These are phyloP conservation scores for Chloropsis hardwickii DNA, from an alignment of 2,113 vertebrate species.

Conservation along the genomic window DNA sequence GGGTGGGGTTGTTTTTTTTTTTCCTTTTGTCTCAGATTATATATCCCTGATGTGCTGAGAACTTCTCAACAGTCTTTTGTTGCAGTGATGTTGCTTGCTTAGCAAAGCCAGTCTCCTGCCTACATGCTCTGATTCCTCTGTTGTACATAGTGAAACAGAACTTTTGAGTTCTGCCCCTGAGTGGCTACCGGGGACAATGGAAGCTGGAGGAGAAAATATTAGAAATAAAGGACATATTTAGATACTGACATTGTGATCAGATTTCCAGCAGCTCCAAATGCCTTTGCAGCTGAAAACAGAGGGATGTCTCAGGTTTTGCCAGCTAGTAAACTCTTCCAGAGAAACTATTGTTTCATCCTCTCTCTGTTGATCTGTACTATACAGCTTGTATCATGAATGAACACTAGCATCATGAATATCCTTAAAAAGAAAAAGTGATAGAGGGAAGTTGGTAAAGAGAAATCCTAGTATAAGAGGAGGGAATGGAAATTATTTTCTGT, in stretches of 20 bases:
- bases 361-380: not conserved
- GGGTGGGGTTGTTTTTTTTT: not conserved
- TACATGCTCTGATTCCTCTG: not conserved
- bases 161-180: not conserved
- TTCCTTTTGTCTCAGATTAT: not conserved
- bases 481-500: not conserved
- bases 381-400: not conserved
- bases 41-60: not conserved
- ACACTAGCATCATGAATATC: not conserved
- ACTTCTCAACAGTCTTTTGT: constrained; percentile 1
- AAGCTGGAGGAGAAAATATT: not conserved
- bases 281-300: not conserved
- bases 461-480: not conserved
- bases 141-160: not conserved
- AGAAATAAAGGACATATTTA: not conserved
- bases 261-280: not conserved
- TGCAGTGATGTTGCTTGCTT: constrained; percentile 16
- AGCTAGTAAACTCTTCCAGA: not conserved
- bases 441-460: not conserved
- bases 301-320: not conserved
- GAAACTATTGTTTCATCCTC: not conserved
- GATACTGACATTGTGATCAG: not conserved
- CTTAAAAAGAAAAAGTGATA: not conserved
- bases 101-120: not conserved
- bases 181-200: not conserved